Evolutionary conservation across 2,888 invertebrate species (phyloP).

Genomic region (Sinodicranocentrus sp.): DNA sequence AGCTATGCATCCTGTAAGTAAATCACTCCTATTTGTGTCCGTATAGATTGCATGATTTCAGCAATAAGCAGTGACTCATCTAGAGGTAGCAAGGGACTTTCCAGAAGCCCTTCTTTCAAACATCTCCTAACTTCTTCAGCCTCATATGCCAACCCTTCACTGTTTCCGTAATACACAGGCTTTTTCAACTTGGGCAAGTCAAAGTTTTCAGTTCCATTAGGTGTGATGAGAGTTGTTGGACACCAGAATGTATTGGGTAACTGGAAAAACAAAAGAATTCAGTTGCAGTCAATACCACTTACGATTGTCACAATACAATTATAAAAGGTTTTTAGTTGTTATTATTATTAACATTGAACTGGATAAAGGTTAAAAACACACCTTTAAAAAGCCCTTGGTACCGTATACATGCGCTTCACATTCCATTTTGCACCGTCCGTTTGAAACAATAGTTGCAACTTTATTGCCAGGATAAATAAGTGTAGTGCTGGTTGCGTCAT

Average conservation of each 20-base stretch:
- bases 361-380: too few relatives aligned
- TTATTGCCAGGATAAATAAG: slow-evolving; percentile 83
- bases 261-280: too few relatives aligned
- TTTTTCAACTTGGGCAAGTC: slow-evolving; percentile 82
- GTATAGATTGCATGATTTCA: slow-evolving; percentile 85
- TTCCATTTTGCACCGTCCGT: slow-evolving; percentile 79
- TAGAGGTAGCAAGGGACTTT: slow-evolving; percentile 85
- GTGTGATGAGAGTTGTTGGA: slow-evolving; percentile 84
- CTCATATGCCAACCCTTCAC: slow-evolving; percentile 87
- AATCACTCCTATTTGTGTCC: slow-evolving; percentile 84
- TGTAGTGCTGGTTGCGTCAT: slow-evolving; percentile 84
- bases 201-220: slow-evolving; percentile 83
- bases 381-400: slow-evolving; percentile 84
- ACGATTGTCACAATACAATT: too few relatives aligned
- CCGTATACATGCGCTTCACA: slow-evolving; percentile 85
- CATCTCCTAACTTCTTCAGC: slow-evolving; percentile 88
- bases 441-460: slow-evolving; percentile 83
- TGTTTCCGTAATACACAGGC: slow-evolving; percentile 84
- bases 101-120: slow-evolving; percentile 83
- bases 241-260: too few relatives aligned
- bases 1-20: slow-evolving; percentile 82
- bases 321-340: too few relatives aligned
- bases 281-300: too few relatives aligned
- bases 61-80: slow-evolving; percentile 86
- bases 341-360: too few relatives aligned